These are phyloP conservation scores for Drosophila borealis DNA, from an alignment of 2,888 invertebrate species.

Conservation along the genomic window DNA sequence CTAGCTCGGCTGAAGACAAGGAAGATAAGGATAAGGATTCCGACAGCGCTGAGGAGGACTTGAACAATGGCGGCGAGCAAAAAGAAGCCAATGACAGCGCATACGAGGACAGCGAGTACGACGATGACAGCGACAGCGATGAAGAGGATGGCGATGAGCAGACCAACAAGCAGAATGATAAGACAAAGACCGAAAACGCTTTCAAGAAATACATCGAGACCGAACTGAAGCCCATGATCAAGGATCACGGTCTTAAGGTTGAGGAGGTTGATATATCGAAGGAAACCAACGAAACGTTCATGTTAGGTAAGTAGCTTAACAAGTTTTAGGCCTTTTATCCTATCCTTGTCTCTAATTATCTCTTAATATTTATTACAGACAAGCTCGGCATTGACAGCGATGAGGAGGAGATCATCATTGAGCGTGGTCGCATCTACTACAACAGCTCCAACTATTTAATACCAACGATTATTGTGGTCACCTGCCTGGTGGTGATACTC, in stretches of 20 bases:
- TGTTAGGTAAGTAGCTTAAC: constrained; percentile 72
- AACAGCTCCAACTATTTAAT: constrained; percentile 86
- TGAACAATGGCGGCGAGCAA: constrained; percentile 77
- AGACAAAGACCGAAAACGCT: constrained; percentile 19
- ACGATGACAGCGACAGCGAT: constrained; percentile 68
- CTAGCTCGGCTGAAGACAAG: constrained; percentile 34
- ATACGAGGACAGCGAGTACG: constrained; percentile 58
- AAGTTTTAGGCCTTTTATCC: too few species aligned
- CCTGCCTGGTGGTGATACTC: constrained; percentile 87
- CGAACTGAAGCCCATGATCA: constrained; percentile 67
- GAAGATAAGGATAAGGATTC: constrained; percentile 39
- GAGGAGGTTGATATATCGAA: constrained; percentile 81
- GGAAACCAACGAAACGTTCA: constrained; percentile 81
- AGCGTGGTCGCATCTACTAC: constrained; percentile 84
- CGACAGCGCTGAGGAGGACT: constrained; percentile 68
- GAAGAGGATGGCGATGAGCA: constrained; percentile 63
- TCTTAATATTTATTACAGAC: constrained; percentile 53
- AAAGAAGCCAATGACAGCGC: constrained; percentile 73
- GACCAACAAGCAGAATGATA: constrained; percentile 51
- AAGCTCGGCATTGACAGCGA: constrained; percentile 78
- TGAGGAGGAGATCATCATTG: constrained; percentile 84
- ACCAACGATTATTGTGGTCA: constrained; percentile 87
- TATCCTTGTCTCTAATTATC: not conserved
- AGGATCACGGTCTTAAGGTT: constrained; percentile 77
- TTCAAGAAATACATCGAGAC: constrained; percentile 43